A percentile compares a stretch with the other conserved stretches of the same genome.
Conservation (phyloP, 2,888 invertebrate genomes). For the Chaitophorus viminalis region DNA sequence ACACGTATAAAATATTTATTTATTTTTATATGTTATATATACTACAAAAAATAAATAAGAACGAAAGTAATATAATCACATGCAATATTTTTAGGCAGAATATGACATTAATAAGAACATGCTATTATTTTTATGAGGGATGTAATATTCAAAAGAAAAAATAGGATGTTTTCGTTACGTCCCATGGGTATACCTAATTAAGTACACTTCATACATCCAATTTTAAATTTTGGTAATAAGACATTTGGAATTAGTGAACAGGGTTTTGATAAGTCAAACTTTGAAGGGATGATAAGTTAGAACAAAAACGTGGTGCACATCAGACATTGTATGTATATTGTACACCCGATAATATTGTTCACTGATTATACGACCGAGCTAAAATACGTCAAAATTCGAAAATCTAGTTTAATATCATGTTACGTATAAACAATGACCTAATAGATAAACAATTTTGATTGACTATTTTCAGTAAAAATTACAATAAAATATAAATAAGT, state of each 20-base stretch:
- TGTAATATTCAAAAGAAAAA: neutral
- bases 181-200: neutral
- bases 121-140: neutral
- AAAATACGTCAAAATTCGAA: neutral
- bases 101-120: neutral
- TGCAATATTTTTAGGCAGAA: neutral
- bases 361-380: no score
- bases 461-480: constrained; percentile 4
- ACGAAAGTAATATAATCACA: constrained; percentile 4
- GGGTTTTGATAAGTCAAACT: constrained; percentile 8
- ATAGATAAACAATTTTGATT: constrained; percentile 1
- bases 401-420: neutral
- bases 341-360: no score
- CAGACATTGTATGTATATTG: no score
- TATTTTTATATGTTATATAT: neutral
- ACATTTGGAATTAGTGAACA: neutral
- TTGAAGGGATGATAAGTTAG: neutral
- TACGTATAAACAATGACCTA: neutral
- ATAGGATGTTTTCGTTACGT: neutral
- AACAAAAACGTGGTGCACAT: neutral
- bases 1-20: neutral
- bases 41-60: neutral
- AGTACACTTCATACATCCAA: neutral
- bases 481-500: neutral
- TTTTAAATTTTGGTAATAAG: neutral